A percentile compares a stretch with the other conserved stretches of the same genome.
Evolutionary conservation across 2,888 invertebrate genomes (phyloP).

Genomic region (Synanthedon formicaeformis): DNA sequence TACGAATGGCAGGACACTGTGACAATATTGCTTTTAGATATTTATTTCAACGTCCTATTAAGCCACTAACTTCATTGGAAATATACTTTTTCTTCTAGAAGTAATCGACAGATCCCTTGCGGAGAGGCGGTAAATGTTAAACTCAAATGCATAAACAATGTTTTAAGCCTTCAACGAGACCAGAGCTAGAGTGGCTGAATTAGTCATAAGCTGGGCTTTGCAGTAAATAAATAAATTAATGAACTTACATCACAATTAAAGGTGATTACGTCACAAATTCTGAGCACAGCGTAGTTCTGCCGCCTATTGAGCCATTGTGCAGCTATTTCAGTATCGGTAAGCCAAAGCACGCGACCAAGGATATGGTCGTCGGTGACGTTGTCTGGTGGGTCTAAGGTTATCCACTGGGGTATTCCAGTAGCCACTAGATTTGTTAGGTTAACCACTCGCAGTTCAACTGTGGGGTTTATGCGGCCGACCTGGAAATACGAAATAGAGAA

Average conservation of each 20-base stretch:
- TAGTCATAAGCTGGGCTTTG: neutral
- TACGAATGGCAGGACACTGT: too few relatives aligned
- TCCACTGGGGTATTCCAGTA: constrained; percentile 22
- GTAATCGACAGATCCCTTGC: too few relatives aligned
- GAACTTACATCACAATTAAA: constrained; percentile 32
- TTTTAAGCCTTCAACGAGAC: too few relatives aligned
- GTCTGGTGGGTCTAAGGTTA: constrained; percentile 49
- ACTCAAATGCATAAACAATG: too few relatives aligned
- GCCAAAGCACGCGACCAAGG: constrained; percentile 80
- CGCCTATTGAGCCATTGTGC: constrained; percentile 88
- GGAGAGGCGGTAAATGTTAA: too few relatives aligned
- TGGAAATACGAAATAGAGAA: constrained; percentile 23
- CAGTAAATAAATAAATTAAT: neutral
- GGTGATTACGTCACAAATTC: constrained; percentile 64
- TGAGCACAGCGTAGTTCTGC: constrained; percentile 79
- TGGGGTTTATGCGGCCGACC: constrained; percentile 80
- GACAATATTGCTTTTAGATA: too few relatives aligned
- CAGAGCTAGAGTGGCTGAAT: too few relatives aligned
- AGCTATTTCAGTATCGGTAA: constrained; percentile 72
- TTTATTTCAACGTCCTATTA: too few relatives aligned
- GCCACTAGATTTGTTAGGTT: constrained; percentile 46
- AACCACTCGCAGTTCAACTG: constrained; percentile 74
- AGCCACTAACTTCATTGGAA: too few relatives aligned
- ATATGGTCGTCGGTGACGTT: constrained; percentile 74
- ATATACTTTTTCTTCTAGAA: too few relatives aligned